phyloP scores from a whole-genome alignment of 2,113 vertebrate genomes.

The Tympanuchus pallidicinctus region DNA sequence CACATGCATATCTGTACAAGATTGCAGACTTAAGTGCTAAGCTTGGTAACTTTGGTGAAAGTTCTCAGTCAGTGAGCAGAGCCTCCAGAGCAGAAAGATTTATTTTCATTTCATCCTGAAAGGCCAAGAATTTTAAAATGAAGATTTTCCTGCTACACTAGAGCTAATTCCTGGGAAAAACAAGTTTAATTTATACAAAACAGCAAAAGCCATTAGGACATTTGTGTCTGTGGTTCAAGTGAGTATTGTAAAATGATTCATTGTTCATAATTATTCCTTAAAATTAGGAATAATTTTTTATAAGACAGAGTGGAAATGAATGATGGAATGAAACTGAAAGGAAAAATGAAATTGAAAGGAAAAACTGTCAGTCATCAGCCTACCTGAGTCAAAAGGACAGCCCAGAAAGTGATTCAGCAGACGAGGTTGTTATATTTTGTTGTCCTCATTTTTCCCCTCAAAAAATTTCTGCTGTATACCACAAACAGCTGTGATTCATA shows the following conservation, averaged over 20 bases:
- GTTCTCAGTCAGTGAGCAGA: neutral
- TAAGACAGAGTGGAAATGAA: conserved; percentile 12
- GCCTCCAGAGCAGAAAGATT: neutral
- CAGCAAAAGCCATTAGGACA: neutral
- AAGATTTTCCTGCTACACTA: neutral
- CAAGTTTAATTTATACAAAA: neutral
- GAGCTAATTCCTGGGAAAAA: neutral
- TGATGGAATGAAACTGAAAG: neutral
- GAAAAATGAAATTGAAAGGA: neutral
- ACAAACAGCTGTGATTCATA: conserved; percentile 31
- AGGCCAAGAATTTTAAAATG: neutral
- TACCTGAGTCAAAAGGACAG: conserved; percentile 6
- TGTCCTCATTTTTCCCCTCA: neutral
- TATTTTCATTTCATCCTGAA: neutral
- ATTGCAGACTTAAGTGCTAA: neutral
- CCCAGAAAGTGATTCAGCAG: conserved; percentile 18
- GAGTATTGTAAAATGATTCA: neutral
- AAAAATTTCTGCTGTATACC: neutral
- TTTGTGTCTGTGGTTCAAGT: neutral
- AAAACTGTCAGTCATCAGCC: conserved; percentile 25
- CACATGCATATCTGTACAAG: neutral
- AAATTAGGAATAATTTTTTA: conserved; percentile 4
- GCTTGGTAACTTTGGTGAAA: neutral
- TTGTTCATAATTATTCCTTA: neutral
- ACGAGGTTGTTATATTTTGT: neutral